Conservation (phyloP, 2,888 invertebrate species). For the Tenthredo distinguenda region DNA sequence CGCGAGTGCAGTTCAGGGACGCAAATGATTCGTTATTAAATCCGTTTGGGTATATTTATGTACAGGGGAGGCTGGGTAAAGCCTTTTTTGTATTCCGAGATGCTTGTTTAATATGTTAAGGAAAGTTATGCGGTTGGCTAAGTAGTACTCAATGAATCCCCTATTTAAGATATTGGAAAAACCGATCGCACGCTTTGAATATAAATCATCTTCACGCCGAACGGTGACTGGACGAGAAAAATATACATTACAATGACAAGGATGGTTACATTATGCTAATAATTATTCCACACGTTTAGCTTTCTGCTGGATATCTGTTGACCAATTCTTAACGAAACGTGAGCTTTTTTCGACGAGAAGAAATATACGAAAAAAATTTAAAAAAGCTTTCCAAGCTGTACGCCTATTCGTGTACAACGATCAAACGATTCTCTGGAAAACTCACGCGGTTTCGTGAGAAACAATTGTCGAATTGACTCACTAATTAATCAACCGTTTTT, state of each 20-base stretch:
- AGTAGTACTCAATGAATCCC: slow-evolving; percentile 22
- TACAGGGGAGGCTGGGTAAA: background rate
- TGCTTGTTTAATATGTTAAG: background rate
- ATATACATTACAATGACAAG: background rate
- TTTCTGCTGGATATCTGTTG: background rate
- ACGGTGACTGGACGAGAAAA: background rate
- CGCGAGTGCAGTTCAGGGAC: background rate
- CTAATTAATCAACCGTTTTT: slow-evolving; percentile 43
- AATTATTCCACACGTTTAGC: background rate
- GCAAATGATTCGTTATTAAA: background rate
- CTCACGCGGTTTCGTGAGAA: slow-evolving; percentile 60
- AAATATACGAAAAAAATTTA: too few relatives aligned
- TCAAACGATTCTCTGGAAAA: slow-evolving; percentile 64
- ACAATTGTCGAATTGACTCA: slow-evolving; percentile 28
- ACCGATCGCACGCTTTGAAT: slow-evolving; percentile 30
- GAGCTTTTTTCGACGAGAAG: background rate
- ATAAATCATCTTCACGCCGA: slow-evolving; percentile 15
- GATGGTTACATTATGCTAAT: background rate
- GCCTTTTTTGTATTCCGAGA: slow-evolving; percentile 1
- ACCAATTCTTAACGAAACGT: background rate
- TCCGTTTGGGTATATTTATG: too few relatives aligned
- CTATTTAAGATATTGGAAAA: slow-evolving; percentile 33
- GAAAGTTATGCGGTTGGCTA: background rate
- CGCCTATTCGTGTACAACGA: slow-evolving; percentile 62
- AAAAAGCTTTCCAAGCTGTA: background rate